Evolutionary conservation across 2,113 vertebrate species (phyloP), one percentile per base, ranked within the genome.

Genomic region (Xenopus laevis): DNA sequence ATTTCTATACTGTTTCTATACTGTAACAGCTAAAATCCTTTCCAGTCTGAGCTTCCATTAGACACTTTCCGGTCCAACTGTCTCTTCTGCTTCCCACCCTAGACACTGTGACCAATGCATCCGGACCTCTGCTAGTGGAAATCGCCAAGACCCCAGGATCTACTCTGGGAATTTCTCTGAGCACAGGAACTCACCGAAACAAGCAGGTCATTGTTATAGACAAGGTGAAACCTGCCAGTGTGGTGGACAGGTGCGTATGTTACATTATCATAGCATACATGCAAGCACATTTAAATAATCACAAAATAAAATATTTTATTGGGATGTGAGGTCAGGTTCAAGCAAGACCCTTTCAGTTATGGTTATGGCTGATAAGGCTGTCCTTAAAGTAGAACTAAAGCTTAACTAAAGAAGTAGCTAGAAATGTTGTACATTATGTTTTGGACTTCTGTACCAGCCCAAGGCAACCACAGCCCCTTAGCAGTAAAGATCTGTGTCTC

Each of bases 121-220:
- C 94, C 0, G 96, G 95, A 71, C 95, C 97, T 63, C 85, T 97
- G 82, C 85, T 97, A 77, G 96, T 99, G 83, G 96, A 98, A 86
- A 96, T 99, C 71, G 88, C 91, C 52, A 96, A 94, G 80, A 87
- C 89, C 0, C 90, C 92, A 0, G 94, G 96, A 0, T 90, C 94
- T 10, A 87, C 90, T 0, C 85, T 99, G 81, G 97, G 97, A 44
- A 93, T 98, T 84, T 92, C 94, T 0, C 90, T 99, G 67, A 86
- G 87, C 15, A 89, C 92, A 2, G 82, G 91, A 40, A 83, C 79
- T 9, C 94, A 96, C 85, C 90, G 92, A 72, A 94, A 89, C 86
- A 99, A 95, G 81, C 94, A 95, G 18, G 93, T 96, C 74, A 92
- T 99, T 64, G 89, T 96, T 76, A 93, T 98, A 0, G 96, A 98